phyloP scores from a whole-genome alignment of 2,888 invertebrate genomes.

The Eucera pruinosa region DNA sequence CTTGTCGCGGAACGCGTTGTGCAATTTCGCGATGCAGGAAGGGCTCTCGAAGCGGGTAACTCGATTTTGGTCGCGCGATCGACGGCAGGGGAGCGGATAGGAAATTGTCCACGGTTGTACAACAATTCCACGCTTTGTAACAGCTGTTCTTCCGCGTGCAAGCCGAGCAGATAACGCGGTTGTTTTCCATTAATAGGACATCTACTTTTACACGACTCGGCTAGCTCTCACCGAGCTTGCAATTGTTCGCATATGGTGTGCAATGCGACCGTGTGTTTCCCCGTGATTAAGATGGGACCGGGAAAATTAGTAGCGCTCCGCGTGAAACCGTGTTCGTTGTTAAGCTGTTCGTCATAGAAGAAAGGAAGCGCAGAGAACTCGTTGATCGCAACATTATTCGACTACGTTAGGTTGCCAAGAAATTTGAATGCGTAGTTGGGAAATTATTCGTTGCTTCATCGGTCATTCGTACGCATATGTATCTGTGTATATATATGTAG shows the following conservation, averaged over 20 bases:
- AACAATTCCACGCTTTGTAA: constrained; percentile 47
- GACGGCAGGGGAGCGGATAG: background rate
- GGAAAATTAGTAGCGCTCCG: background rate
- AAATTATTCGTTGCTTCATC: no score
- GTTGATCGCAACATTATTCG: no score
- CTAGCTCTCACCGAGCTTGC: constrained; percentile 42
- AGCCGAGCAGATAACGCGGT: constrained; percentile 57
- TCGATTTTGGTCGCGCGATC: constrained; percentile 36
- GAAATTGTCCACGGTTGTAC: constrained; percentile 14
- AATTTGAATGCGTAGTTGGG: no score
- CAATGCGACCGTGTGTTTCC: constrained; percentile 35
- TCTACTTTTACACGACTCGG: constrained; percentile 49
- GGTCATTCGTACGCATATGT: no score
- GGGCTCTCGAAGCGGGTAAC: background rate
- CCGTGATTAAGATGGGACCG: constrained; percentile 46
- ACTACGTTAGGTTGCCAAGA: no score
- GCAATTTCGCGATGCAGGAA: constrained; percentile 51
- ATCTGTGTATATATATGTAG: no score
- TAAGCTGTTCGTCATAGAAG: no score
- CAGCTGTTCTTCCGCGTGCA: constrained; percentile 64
- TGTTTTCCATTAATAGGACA: constrained; percentile 65
- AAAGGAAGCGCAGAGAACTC: no score
- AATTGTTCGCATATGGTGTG: constrained; percentile 24
- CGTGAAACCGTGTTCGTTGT: background rate
- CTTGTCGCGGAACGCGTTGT: constrained; percentile 44